These are phyloP conservation scores for Percina caprodes DNA, from an alignment of 2,113 vertebrate genomes.

Conservation along the genomic window DNA sequence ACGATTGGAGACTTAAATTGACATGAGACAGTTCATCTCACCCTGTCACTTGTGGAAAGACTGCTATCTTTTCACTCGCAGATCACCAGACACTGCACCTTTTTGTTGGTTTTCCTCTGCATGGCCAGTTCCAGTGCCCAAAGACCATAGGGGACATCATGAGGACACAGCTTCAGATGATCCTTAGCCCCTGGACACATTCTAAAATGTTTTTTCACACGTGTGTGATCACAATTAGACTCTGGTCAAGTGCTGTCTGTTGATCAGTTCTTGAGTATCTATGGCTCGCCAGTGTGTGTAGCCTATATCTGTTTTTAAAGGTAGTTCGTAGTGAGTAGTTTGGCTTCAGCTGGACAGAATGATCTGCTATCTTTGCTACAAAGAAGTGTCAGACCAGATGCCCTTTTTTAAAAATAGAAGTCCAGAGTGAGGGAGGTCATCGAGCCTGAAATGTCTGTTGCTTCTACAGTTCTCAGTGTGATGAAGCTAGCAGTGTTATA, in stretches of 20 bases:
- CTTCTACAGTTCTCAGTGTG: background rate
- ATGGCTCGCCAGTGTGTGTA: background rate
- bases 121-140: background rate
- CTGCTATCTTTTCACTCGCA: background rate
- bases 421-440: background rate
- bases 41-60: background rate
- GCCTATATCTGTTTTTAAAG: background rate
- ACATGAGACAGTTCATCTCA: background rate
- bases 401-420: background rate
- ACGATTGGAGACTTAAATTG: background rate
- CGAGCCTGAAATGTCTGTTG: background rate
- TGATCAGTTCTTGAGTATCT: background rate
- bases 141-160: background rate
- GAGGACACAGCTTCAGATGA: background rate
- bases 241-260: background rate
- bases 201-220: background rate
- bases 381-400: background rate
- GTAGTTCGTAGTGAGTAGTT: background rate
- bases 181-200: background rate
- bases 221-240: background rate
- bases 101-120: background rate
- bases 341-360: background rate
- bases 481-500: background rate
- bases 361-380: background rate
- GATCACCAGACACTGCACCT: background rate